Conservation (phyloP, 2,113 vertebrate genomes). For the Pycnonotus jocosus region DNA sequence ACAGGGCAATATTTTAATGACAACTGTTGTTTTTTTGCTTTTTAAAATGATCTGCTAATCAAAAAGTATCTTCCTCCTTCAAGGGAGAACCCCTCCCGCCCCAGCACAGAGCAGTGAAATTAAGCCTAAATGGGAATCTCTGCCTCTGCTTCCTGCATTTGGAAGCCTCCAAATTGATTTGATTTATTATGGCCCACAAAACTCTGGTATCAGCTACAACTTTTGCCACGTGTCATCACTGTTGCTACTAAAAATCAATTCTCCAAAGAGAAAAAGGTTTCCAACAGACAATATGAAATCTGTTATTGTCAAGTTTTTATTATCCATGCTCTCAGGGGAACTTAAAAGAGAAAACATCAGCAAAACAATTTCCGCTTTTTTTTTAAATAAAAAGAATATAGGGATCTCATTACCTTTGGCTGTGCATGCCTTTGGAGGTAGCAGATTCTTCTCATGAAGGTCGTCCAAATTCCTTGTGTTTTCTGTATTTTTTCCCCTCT, state of each 20-base stretch:
- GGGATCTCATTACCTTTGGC: neutral
- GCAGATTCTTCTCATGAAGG: neutral
- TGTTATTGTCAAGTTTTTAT: conserved; percentile 75
- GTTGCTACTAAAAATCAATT: conserved; percentile 78
- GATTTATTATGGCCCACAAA: conserved; percentile 71
- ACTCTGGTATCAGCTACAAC: conserved; percentile 70
- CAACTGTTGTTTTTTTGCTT: neutral
- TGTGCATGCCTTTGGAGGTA: neutral
- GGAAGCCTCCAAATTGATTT: conserved; percentile 47
- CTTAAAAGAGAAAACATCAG: conserved; percentile 62
- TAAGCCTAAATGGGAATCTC: neutral
- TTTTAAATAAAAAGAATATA: neutral
- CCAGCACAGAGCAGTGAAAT: neutral
- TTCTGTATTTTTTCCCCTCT: neutral
- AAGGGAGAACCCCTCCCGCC: neutral
- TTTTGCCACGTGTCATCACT: conserved; percentile 69
- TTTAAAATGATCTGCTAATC: neutral
- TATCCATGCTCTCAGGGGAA: conserved; percentile 53
- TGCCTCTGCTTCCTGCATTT: neutral
- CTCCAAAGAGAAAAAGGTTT: conserved; percentile 58
- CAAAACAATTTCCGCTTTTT: conserved; percentile 50
- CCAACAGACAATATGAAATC: conserved; percentile 64
- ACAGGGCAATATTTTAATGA: neutral
- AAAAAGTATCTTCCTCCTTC: neutral
- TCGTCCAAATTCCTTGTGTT: neutral